A percentile compares a stretch with the other conserved stretches of the same genome.
phyloP scores from a whole-genome alignment of 2,113 vertebrate genomes.

The Charina bottae region DNA sequence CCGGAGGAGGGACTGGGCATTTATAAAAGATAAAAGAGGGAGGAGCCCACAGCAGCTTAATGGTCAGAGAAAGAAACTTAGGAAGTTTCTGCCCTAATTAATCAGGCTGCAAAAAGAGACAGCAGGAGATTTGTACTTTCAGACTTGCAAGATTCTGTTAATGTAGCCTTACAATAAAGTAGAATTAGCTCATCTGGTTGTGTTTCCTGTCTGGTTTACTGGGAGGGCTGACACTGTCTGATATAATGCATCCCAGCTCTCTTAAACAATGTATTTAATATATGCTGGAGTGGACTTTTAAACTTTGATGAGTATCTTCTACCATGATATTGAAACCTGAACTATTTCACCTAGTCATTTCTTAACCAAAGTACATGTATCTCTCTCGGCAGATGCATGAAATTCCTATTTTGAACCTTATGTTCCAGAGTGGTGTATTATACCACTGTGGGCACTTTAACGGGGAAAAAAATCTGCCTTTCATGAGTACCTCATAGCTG shows the following conservation, averaged over 20 bases:
- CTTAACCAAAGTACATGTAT: background rate
- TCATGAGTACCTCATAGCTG: background rate
- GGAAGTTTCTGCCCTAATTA: too few species aligned
- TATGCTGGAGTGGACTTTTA: background rate
- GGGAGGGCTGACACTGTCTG: too few species aligned
- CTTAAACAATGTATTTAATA: background rate
- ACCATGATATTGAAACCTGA: background rate
- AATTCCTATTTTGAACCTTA: background rate
- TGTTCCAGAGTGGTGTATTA: background rate
- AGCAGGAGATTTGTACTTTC: too few species aligned
- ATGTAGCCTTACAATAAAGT: too few species aligned
- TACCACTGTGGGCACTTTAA: background rate
- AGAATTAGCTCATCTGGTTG: too few species aligned
- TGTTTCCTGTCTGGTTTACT: background rate
- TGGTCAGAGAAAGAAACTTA: too few species aligned
- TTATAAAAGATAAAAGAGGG: too few species aligned
- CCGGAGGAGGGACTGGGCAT: too few species aligned
- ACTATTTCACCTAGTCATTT: background rate
- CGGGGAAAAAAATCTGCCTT: background rate
- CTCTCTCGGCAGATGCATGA: background rate
- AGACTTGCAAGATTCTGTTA: too few species aligned
- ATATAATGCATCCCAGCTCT: background rate
- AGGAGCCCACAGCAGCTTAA: too few species aligned
- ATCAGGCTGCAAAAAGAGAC: too few species aligned
- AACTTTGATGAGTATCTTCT: background rate